Conservation (phyloP, 2,888 invertebrate species). For the Prosapia bicincta region DNA sequence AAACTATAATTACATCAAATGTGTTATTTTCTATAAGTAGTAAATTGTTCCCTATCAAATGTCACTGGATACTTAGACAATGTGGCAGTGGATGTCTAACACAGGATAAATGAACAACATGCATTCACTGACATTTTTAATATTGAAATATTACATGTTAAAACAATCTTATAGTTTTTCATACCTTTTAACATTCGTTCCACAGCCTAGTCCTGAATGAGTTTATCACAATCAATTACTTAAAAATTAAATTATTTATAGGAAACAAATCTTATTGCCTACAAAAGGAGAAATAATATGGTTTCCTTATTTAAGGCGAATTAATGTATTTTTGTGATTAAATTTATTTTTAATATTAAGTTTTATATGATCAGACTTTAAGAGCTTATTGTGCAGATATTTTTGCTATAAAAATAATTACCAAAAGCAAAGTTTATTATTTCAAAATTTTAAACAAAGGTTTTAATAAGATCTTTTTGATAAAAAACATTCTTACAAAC, state of each 20-base stretch:
- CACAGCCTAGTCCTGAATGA: neutral
- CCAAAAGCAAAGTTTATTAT: too few species aligned
- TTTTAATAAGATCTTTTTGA: too few species aligned
- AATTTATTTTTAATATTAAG: neutral
- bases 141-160: neutral
- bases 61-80: neutral
- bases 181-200: neutral
- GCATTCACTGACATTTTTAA: neutral
- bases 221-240: neutral
- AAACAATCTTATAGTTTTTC: neutral
- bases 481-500: too few species aligned
- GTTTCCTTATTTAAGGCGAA: neutral
- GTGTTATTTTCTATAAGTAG: neutral
- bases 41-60: neutral
- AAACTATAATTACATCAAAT: neutral
- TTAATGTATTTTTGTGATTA: too few species aligned
- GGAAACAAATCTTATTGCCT: conserved; percentile 2
- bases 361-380: neutral
- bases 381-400: neutral
- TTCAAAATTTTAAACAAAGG: too few species aligned
- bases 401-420: neutral
- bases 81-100: neutral
- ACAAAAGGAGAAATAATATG: neutral
- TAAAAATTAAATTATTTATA: neutral
- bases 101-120: neutral